Evolutionary conservation across 2,113 vertebrate species (phyloP).

Genomic region (Perognathus longimembris): DNA sequence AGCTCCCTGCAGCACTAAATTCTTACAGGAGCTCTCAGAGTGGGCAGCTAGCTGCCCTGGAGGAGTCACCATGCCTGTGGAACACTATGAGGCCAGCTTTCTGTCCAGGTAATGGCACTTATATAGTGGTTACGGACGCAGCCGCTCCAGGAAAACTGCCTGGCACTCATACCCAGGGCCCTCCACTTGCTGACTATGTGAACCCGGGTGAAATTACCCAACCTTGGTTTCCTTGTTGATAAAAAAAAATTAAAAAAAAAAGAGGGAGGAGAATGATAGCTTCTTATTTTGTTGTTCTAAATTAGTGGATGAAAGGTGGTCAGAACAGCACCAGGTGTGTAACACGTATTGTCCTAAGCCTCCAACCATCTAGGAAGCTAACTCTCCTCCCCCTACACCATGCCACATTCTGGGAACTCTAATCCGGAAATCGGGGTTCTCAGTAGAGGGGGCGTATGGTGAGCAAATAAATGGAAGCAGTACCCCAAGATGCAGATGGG

Average conservation of each 20-base stretch:
- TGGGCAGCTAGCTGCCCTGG: too few relatives aligned
- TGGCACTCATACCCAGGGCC: neutral
- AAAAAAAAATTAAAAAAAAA: neutral
- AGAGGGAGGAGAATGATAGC: neutral
- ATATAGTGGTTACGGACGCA: too few relatives aligned
- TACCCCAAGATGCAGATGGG: neutral
- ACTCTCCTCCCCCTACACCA: neutral
- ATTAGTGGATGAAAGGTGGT: neutral
- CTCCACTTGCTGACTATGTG: neutral
- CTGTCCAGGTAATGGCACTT: neutral
- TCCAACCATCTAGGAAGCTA: neutral
- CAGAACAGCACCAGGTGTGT: neutral
- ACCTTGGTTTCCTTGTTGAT: neutral
- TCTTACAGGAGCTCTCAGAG: neutral
- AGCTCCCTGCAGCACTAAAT: neutral
- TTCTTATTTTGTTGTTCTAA: neutral
- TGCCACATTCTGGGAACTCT: neutral
- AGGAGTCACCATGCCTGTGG: neutral
- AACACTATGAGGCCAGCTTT: neutral
- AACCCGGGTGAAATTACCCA: neutral
- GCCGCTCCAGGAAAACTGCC: neutral
- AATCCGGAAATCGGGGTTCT: neutral
- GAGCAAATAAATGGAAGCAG: neutral
- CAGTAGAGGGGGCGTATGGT: neutral
- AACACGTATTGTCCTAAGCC: neutral